Conservation (phyloP, 2,888 invertebrate genomes). For the Trileptium ribeirensis region DNA sequence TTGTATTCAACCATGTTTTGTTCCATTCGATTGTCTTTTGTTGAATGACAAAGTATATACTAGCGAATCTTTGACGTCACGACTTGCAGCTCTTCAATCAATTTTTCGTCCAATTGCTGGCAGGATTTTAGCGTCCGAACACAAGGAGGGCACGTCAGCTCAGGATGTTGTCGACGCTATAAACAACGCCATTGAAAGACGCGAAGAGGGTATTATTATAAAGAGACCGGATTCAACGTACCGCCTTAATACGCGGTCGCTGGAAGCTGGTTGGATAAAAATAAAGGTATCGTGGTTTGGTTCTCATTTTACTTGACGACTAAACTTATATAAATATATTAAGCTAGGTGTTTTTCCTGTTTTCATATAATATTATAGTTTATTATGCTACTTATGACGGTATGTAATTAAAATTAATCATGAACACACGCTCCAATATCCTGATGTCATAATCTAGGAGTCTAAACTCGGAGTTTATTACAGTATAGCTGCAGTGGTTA, state of each 20-base stretch:
- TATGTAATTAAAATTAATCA: no score
- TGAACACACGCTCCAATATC: no score
- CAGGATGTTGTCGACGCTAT: conserved; percentile 66
- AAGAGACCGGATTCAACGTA: conserved; percentile 73
- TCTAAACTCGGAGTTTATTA: no score
- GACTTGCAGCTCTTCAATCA: conserved; percentile 11
- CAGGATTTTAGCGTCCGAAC: conserved; percentile 17
- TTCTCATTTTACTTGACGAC: no score
- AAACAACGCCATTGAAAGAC: conserved; percentile 70
- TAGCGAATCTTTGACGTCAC: conserved; percentile 18
- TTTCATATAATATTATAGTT: no score
- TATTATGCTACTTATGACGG: no score
- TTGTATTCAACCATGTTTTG: conserved; percentile 71
- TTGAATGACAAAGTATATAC: conserved; percentile 64
- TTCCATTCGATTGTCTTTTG: conserved; percentile 75
- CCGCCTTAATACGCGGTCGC: conserved; percentile 65
- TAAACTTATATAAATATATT: no score
- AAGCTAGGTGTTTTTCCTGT: no score
- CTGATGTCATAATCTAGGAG: no score
- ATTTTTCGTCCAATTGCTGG: conserved; percentile 11
- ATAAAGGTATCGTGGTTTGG: no score
- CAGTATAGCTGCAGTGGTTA: no score
- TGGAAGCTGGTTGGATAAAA: conserved; percentile 74
- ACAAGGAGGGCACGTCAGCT: background rate
- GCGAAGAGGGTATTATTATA: conserved; percentile 83